Conservation (phyloP, 1,140 invertebrate species). For the Augochlora pura region DNA sequence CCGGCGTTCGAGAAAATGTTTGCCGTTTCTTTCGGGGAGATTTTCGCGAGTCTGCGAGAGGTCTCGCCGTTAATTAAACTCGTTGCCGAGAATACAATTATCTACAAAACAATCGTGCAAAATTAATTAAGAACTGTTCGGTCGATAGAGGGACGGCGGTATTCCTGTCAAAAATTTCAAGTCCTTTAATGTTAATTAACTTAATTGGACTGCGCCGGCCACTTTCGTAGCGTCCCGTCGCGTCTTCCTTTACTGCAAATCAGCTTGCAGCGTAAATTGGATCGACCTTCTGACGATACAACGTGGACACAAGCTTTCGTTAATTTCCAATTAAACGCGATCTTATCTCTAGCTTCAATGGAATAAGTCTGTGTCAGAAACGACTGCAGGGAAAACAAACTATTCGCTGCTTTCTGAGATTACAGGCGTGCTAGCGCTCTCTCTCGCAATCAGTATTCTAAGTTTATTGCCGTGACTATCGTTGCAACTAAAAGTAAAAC, state of each 20-base stretch:
- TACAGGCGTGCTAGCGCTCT: neutral
- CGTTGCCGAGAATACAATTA: conserved; percentile 28
- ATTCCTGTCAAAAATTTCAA: conserved; percentile 29
- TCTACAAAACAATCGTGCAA: conserved; percentile 16
- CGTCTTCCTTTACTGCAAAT: conserved; percentile 23
- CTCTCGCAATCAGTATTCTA: too few species aligned
- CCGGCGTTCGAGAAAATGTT: conserved; percentile 4
- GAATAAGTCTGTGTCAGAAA: neutral
- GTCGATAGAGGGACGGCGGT: neutral
- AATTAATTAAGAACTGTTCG: conserved; percentile 32
- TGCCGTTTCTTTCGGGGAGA: neutral
- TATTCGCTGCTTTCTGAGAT: neutral
- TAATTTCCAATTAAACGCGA: conserved; percentile 36
- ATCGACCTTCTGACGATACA: conserved; percentile 19
- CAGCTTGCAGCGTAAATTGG: conserved; percentile 15
- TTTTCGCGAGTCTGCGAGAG: neutral
- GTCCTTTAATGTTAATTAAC: conserved; percentile 33
- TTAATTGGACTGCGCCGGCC: conserved; percentile 5
- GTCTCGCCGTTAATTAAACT: conserved; percentile 19
- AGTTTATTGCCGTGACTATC: too few species aligned
- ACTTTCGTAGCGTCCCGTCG: neutral
- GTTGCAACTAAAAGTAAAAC: too few species aligned
- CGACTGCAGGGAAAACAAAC: neutral
- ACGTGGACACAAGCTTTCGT: conserved; percentile 12
- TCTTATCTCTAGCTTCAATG: neutral